Evolutionary conservation across 2,797 vertebrate species (phyloP), one percentile per base, ranked within the genome.

Genomic region (Pterois miles): DNA sequence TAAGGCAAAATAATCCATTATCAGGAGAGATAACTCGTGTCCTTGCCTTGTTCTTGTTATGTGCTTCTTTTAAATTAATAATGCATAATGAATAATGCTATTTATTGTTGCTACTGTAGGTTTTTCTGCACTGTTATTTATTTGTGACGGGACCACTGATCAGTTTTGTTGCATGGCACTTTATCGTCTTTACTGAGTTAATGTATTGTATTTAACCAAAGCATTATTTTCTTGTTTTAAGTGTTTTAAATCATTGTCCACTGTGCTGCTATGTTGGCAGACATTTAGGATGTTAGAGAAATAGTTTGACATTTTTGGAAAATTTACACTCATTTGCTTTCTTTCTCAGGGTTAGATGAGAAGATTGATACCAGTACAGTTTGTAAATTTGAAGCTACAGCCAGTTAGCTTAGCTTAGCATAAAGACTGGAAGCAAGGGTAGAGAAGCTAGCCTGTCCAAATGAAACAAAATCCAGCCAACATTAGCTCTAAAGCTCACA

Each of bases 81-180:
- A 70, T 38, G 54, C 64, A 38, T 62, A 48, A 66, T 65, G 14
- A 14, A 76, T 67, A 27, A 65, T 43, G 29, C 53, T 70, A 70
- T 78, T 88, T 85, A 87, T 80, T 82, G 80, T 81, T 74, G 81
- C 71, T 82, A 25, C 80, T 52, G 27, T 82, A 59, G 11, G 34
- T 86, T 85, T 48, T 48, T 79, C 63, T 90, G 86, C 76, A 90
- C 74, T 91, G 79, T 81, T 70, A 80, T 87, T 86, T 82, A 74
- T 86, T 78, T 80, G 80, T 86, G 87, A 86, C 75, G 76, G 77
- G 82, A 91, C 67, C 82, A 64, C 59, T 81, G 68, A 80, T 36
- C 74, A 74, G 65, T 92, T 92, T 87, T 88, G 86, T 92, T 91
- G 88, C 88, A 92, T 94, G 82, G 91, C 91, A 94, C 93, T 94